Evolutionary conservation across 2,797 vertebrate genomes (phyloP).

Genomic region (Epinephelus malabaricus): DNA sequence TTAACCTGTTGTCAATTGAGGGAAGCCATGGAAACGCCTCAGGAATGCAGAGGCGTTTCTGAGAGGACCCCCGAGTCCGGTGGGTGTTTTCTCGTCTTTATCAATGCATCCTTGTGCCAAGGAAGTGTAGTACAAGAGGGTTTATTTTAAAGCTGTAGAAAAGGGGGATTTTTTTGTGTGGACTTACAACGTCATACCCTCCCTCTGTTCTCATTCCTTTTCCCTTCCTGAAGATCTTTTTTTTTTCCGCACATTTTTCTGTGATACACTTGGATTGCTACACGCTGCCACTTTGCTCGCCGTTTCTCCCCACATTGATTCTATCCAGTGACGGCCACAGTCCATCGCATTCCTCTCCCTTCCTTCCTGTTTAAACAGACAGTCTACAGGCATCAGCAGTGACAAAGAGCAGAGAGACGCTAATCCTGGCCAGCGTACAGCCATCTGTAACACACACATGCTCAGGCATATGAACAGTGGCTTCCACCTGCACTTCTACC

Average conservation of each 20-base stretch:
- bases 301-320: slow-evolving; percentile 20
- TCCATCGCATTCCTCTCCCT: slow-evolving; percentile 14
- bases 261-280: background rate
- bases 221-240: background rate
- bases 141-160: slow-evolving; percentile 55
- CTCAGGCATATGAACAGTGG: slow-evolving; percentile 1
- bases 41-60: slow-evolving; percentile 79
- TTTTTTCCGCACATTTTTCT: background rate
- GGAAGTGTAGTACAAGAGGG: slow-evolving; percentile 31
- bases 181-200: slow-evolving; percentile 41
- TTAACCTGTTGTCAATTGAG: slow-evolving; percentile 85
- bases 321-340: slow-evolving; percentile 14
- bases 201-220: slow-evolving; percentile 7
- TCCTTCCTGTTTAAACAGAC: slow-evolving; percentile 54
- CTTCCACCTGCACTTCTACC: slow-evolving; percentile 29
- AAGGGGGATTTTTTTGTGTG: slow-evolving; percentile 49
- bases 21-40: slow-evolving; percentile 80
- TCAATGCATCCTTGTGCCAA: slow-evolving; percentile 71
- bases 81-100: slow-evolving; percentile 71
- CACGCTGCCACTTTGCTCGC: background rate
- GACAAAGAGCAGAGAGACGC: slow-evolving; percentile 57
- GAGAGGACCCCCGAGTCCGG: slow-evolving; percentile 69
- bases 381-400: slow-evolving; percentile 27
- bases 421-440: slow-evolving; percentile 39
- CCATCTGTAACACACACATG: slow-evolving; percentile 24